Conservation (phyloP, 2,888 invertebrate species). For the Aquatica leii region DNA sequence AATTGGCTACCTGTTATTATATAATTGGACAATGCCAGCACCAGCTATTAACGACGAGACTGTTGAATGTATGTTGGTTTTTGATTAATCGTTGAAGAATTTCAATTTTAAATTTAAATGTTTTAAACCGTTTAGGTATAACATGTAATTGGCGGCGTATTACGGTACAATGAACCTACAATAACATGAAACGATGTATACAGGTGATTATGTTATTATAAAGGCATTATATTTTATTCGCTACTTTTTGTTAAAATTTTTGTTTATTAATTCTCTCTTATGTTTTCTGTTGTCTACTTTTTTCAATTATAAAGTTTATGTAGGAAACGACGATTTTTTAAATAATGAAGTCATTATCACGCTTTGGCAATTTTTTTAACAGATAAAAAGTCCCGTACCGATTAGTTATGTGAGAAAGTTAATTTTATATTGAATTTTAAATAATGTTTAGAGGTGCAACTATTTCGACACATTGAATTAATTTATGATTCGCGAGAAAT, state of each 20-base stretch:
- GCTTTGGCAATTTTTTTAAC: background rate
- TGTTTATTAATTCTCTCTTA: slow-evolving; percentile 5
- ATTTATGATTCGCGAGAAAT: slow-evolving; percentile 3
- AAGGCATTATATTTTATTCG: slow-evolving; percentile 41
- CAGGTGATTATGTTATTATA: slow-evolving; percentile 41
- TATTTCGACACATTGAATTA: background rate
- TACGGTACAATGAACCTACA: slow-evolving; percentile 41
- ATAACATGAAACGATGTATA: slow-evolving; percentile 24
- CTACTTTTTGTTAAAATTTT: slow-evolving; percentile 21
- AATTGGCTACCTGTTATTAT: slow-evolving; percentile 52
- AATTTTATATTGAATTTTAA: background rate
- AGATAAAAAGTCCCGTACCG: background rate
- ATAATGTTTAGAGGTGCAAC: too few relatives aligned
- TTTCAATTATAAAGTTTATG: too few relatives aligned
- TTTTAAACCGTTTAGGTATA: slow-evolving; percentile 34
- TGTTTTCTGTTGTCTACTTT: background rate
- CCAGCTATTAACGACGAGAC: slow-evolving; percentile 31
- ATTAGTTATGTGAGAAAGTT: slow-evolving; percentile 6
- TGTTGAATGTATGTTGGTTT: slow-evolving; percentile 31
- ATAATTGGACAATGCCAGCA: slow-evolving; percentile 49
- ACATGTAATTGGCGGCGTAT: slow-evolving; percentile 37
- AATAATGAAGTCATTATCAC: background rate
- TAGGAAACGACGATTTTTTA: background rate
- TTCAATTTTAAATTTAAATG: slow-evolving; percentile 41
- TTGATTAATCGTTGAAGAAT: slow-evolving; percentile 41